Evolutionary conservation across 2,888 invertebrate species (phyloP).

Genomic region (Ellobium chinense): DNA sequence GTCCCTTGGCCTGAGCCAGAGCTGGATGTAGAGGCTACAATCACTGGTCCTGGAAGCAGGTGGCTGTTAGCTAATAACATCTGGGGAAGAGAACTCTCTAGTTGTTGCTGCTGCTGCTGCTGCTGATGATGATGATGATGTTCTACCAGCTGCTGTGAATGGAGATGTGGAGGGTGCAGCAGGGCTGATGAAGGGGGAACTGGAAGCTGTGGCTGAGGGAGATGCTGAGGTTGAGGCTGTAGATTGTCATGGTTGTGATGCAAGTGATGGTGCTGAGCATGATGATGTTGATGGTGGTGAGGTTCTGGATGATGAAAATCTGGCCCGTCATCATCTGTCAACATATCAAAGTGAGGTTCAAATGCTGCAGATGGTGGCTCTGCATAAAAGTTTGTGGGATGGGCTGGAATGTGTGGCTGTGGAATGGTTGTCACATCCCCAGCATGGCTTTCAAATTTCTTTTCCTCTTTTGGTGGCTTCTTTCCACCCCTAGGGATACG

Average conservation of each 20-base stretch:
- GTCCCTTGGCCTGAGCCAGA: not conserved
- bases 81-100: constrained; percentile 18
- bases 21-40: not conserved
- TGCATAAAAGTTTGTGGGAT: not conserved
- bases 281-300: constrained; percentile 2
- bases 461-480: not conserved
- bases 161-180: not conserved
- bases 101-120: constrained; percentile 4
- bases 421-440: not conserved
- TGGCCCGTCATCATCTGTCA: constrained; percentile 7
- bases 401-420: constrained; percentile 11
- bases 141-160: not conserved
- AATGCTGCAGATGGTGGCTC: not conserved
- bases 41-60: not conserved
- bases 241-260: not conserved
- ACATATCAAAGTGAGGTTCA: constrained; percentile 26
- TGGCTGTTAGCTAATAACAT: not conserved
- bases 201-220: not conserved
- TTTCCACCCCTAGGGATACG: not conserved
- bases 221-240: not conserved
- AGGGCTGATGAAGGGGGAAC: no score
- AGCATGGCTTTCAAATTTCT: not conserved
- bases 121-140: constrained; percentile 8
- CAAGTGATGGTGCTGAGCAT: not conserved
- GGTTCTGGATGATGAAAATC: not conserved